Evolutionary conservation across 2,797 vertebrate genomes (phyloP), one percentile per base, ranked within the genome.

Genomic region (Philypnodon macrostomus): DNA sequence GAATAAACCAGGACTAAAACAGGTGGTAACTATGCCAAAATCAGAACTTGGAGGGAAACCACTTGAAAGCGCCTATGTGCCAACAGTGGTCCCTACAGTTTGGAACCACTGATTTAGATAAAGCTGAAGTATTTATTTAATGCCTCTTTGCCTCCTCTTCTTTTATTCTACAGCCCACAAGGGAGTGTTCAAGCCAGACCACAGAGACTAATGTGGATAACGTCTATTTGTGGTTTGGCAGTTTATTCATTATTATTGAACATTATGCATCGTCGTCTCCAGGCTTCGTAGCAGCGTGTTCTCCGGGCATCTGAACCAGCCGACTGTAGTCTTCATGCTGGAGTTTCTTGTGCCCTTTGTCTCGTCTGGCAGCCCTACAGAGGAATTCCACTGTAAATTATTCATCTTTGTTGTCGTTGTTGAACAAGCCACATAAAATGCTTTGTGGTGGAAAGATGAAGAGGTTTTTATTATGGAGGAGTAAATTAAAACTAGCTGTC

Each of bases 321-420:
- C 31, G 8, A 26, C 5, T 40, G n/a, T 7, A 19, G 15, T 33
- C 11, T 21, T 31, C 32, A 7, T 14, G 36, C 70, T 47, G 2
- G 48, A 54, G 53, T 54, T 63, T 50, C 42, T 36, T 19, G 36
- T 33, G 44, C 26, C 40, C 38, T 2, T 44, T 16, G 31, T 68
- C 53, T 60, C 37, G 50, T 49, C 66, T 82, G 83, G 79, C 74
- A 60, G 23, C 18, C 14, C 61, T 46, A 76, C 73, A 78, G 63
- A 80, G 69, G 37, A 75, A 83, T 84, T 84, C 69, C 73, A 24
- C 10, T 14, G 16, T 24, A 52, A 73, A 16, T 68, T 41, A 71
- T 78, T 74, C 61, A 58, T 78, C 53, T 63, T 58, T 77, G 68
- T 74, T 6, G 1, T 80, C 4, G 52, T 62, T 77, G 55, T 77